Percentiles rank a stretch among this genome's conserved stretches.
These are phyloP conservation scores for Cirrhinus mrigala DNA, from an alignment of 2,797 vertebrate species.

Conservation along the genomic window DNA sequence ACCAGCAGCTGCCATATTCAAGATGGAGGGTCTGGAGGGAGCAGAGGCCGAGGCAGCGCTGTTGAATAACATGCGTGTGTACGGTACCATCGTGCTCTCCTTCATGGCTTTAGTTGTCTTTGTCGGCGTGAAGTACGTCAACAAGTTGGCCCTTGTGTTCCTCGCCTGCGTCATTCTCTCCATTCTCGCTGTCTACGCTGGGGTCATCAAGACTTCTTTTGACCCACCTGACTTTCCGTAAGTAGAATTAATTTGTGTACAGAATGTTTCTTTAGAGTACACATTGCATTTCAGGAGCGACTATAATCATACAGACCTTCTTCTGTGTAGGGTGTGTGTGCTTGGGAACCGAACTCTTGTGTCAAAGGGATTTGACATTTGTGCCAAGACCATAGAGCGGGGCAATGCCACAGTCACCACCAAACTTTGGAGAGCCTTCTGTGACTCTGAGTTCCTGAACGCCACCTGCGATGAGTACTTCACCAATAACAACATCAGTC, in stretches of 20 bases:
- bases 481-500: constrained; percentile 88
- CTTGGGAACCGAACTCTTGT: constrained; percentile 94
- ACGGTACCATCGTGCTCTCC: constrained; percentile 93
- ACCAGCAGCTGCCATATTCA: constrained; percentile 93
- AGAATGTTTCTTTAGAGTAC: background rate
- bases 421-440: constrained; percentile 93
- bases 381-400: constrained; percentile 89
- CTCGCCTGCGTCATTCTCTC: constrained; percentile 97
- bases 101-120: constrained; percentile 95
- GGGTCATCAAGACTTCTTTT: constrained; percentile 94
- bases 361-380: constrained; percentile 89
- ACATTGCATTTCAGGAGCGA: background rate
- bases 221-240: constrained; percentile 96
- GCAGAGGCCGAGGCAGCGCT: constrained; percentile 82
- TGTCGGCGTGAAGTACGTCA: constrained; percentile 97
- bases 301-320: background rate
- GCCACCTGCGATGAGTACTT: constrained; percentile 97
- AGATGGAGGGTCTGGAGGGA: constrained; percentile 85
- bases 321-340: constrained; percentile 86
- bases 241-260: constrained; percentile 58
- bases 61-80: constrained; percentile 98
- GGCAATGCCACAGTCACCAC: constrained; percentile 93
- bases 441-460: constrained; percentile 91
- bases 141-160: constrained; percentile 96
- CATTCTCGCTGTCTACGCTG: constrained; percentile 93